Evolutionary conservation across 2,113 vertebrate species (phyloP).

Genomic region (Sturnira hondurensis): DNA sequence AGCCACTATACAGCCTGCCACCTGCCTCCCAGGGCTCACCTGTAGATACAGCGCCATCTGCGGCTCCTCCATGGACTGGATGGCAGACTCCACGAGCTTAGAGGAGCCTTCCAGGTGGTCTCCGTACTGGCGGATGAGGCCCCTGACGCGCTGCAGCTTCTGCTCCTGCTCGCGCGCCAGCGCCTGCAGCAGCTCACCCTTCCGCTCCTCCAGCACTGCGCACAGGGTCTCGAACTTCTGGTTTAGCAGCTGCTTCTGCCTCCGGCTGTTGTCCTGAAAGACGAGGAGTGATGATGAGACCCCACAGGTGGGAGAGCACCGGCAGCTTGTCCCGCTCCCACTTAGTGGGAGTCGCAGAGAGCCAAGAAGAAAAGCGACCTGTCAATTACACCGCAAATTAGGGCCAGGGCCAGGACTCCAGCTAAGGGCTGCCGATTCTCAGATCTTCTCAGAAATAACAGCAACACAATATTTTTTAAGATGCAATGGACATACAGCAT

Average conservation of each 20-base stretch:
- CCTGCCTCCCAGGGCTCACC: conserved; percentile 71
- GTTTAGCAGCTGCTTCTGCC: conserved; percentile 87
- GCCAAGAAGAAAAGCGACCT: neutral
- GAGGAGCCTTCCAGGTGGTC: conserved; percentile 89
- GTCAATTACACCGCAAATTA: too few relatives aligned
- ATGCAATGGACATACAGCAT: neutral
- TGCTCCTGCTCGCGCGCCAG: conserved; percentile 87
- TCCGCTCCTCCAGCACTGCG: conserved; percentile 89
- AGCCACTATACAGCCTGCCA: neutral
- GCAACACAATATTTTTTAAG: neutral
- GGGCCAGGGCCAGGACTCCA: neutral
- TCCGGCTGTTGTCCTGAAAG: conserved; percentile 85
- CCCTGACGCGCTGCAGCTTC: conserved; percentile 83
- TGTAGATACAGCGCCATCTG: conserved; percentile 91
- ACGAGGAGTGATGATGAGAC: neutral
- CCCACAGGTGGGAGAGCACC: neutral
- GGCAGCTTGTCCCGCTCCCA: neutral
- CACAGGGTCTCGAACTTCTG: conserved; percentile 83
- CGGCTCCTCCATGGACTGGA: conserved; percentile 90
- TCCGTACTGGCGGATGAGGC: conserved; percentile 86
- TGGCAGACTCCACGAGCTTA: conserved; percentile 87
- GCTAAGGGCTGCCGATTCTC: neutral
- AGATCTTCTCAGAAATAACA: neutral
- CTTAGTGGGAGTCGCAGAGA: neutral
- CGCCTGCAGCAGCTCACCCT: conserved; percentile 87